phyloP scores from a whole-genome alignment of 2,888 invertebrate genomes.

The Abrostola triplasia region DNA sequence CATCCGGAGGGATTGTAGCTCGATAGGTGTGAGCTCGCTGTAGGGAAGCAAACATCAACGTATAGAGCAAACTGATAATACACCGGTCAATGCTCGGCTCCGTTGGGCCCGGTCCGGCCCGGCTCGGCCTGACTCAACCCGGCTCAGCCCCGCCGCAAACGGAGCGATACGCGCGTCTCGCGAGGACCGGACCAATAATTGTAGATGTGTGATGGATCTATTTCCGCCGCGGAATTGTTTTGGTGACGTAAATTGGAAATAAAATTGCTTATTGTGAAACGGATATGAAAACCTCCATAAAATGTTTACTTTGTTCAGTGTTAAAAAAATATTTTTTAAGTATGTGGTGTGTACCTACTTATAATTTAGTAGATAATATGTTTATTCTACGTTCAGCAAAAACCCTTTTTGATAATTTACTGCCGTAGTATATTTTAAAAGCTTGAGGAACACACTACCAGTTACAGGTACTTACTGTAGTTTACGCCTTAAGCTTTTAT shows the following conservation, averaged over 20 bases:
- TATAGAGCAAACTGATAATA: constrained; percentile 17
- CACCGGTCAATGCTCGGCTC: constrained; percentile 11
- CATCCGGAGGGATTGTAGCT: constrained; percentile 22
- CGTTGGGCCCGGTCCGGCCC: neutral
- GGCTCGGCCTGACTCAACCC: neutral
- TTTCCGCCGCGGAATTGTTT: constrained; percentile 16
- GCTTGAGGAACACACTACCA: too few species aligned
- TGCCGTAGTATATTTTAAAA: too few species aligned
- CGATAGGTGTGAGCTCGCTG: constrained; percentile 4
- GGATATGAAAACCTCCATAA: neutral
- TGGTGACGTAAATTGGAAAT: constrained; percentile 7
- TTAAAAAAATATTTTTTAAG: too few species aligned
- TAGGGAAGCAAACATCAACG: constrained; percentile 9
- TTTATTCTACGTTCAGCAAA: too few species aligned
- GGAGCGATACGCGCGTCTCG: constrained; percentile 7
- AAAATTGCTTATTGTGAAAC: constrained; percentile 8
- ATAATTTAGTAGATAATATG: too few species aligned
- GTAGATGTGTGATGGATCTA: constrained; percentile 10
- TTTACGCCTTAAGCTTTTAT: too few species aligned
- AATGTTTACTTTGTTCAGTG: too few species aligned
- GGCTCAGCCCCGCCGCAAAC: neutral
- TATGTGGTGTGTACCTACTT: too few species aligned
- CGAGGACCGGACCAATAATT: constrained; percentile 9
- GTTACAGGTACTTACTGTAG: too few species aligned
- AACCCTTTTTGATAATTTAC: too few species aligned